These are phyloP conservation scores for Sphaerophoria taeniata DNA, from an alignment of 2,888 invertebrate genomes.

Conservation along the genomic window DNA sequence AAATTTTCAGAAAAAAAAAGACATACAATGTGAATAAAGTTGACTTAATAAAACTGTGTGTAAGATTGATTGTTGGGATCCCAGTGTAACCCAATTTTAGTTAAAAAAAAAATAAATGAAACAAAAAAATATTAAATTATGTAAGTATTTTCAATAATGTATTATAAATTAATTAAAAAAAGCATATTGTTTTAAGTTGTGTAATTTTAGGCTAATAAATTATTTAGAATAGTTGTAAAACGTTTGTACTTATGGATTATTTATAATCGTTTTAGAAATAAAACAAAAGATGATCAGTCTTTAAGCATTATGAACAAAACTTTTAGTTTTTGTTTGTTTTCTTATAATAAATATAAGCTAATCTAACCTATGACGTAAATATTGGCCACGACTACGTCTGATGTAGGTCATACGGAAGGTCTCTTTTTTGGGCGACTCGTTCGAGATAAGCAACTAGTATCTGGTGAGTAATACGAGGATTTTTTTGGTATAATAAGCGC, in stretches of 20 bases:
- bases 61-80: constrained; percentile 19
- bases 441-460: no score
- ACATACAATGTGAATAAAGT: constrained; percentile 50
- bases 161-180: constrained; percentile 48
- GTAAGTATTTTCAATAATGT: constrained; percentile 53
- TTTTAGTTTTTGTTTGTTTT: neutral
- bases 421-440: no score
- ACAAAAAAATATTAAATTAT: constrained; percentile 18
- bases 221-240: constrained; percentile 71
- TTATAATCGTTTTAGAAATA: constrained; percentile 74
- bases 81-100: constrained; percentile 30
- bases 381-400: no score
- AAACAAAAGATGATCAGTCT: constrained; percentile 41
- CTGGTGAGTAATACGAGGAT: no score
- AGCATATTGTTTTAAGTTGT: constrained; percentile 61
- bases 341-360: no score
- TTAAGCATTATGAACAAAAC: constrained; percentile 9
- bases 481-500: no score
- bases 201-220: constrained; percentile 72
- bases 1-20: constrained; percentile 32
- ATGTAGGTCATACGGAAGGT: no score
- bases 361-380: no score
- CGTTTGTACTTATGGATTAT: constrained; percentile 74
- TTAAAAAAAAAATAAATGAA: constrained; percentile 17
- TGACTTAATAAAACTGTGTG: constrained; percentile 48